Base-by-base conservation (phyloP, 2,888 invertebrate species). In the Orchestes rusci region DNA sequence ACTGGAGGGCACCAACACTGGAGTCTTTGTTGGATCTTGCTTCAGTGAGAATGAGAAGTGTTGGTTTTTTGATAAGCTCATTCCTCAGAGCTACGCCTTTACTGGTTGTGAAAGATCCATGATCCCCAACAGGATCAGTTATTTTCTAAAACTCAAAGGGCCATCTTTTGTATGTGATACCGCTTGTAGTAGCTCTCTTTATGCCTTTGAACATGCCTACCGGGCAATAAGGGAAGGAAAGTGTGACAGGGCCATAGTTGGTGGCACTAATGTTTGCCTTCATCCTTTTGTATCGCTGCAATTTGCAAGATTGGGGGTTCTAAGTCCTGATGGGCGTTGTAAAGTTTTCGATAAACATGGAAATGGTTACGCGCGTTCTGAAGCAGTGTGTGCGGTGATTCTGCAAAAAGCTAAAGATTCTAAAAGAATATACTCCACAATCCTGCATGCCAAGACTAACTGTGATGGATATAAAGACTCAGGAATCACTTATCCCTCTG, bases 111-210 rank as follows among this genome's bases (percentile, higher is more conserved):
- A 28, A 20, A 17, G 43, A 18, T 36, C 91, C 3, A 92, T 94
- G 91, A 76, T 93, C 62, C 85, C 93, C 10, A 91, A 93, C 68
- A 78, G 93, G 39, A 77, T 96, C 51, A 92, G 92, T 1, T 94
- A 87, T 66, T 83, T 82, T 70, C 75, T 95, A 49, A 92, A 92
- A 17, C 74, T 90, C 12, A 84, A 83, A 56, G 93, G 95, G 0
- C 94, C 94, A 0, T 91, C 92, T 3, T 88, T 82, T 69, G 76
- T 85, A 1, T 74, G 91, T 7, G 95, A 96, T 68, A 91, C 94
- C 0, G 95, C 95, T 0, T 96, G 95, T 65, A 92, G 92, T n/a
- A 94, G 94, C 42, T 88, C 92, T 5, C 74, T 93, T 53, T 80
- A 87, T 56, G 94, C 93, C 0, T 54, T 95, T 43, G 90, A 94